phyloP scores from a whole-genome alignment of 2,888 invertebrate species.

The Hybos culiciformis region DNA sequence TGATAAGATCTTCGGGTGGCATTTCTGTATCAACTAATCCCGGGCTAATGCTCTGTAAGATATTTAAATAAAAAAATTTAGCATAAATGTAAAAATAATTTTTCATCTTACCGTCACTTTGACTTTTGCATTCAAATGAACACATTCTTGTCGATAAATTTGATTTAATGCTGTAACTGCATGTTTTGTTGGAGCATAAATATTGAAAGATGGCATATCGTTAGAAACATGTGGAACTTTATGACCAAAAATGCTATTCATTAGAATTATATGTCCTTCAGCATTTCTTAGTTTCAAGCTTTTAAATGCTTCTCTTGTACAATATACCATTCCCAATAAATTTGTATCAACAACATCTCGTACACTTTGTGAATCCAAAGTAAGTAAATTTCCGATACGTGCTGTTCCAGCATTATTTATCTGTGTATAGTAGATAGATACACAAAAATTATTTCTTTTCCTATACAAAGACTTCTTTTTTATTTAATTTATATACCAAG shows the following conservation, averaged over 20 bases:
- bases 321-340: slow-evolving; percentile 34
- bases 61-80: not conserved
- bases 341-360: slow-evolving; percentile 35
- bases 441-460: slow-evolving; percentile 37
- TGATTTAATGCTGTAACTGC: slow-evolving; percentile 22
- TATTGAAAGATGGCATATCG: slow-evolving; percentile 7
- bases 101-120: slow-evolving; percentile 15
- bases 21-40: slow-evolving; percentile 11
- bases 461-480: slow-evolving; percentile 38
- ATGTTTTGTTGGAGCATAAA: slow-evolving; percentile 19
- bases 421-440: too few relatives aligned
- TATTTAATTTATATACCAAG: slow-evolving; percentile 45
- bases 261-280: slow-evolving; percentile 35
- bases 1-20: not conserved
- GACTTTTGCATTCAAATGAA: slow-evolving; percentile 11
- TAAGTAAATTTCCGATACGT: slow-evolving; percentile 18
- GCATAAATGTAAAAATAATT: not conserved
- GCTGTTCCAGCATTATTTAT: slow-evolving; percentile 43
- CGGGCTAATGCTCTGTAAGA: slow-evolving; percentile 10
- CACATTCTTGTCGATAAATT: slow-evolving; percentile 20
- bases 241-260: slow-evolving; percentile 22
- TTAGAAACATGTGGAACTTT: slow-evolving; percentile 17
- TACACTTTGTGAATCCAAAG: slow-evolving; percentile 16
- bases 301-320: slow-evolving; percentile 34
- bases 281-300: slow-evolving; percentile 30